Conservation (phyloP, 2,888 invertebrate species). For the Micropterix aruncella region DNA sequence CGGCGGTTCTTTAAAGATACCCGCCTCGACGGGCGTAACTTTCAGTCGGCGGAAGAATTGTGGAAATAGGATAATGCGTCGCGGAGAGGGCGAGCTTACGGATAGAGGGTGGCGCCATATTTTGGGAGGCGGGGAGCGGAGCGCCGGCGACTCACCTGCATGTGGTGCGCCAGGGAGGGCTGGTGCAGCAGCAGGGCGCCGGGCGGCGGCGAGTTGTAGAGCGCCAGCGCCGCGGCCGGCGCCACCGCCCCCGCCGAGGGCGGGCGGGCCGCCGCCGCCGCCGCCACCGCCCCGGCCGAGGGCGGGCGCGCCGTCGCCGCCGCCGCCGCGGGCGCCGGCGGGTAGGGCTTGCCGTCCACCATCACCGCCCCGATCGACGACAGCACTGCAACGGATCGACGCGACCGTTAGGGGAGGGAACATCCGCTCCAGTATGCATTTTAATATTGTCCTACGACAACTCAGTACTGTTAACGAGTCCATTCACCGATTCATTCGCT, state of each 20-base stretch:
- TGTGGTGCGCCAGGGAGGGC: conserved; percentile 5
- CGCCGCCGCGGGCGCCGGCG: conserved; percentile 13
- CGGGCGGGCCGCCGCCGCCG: conserved; percentile 21
- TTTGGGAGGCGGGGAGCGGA: too few relatives aligned
- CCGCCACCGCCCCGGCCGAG: conserved; percentile 15
- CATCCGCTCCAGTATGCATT: too few relatives aligned
- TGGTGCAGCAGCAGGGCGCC: conserved; percentile 3
- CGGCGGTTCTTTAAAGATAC: too few relatives aligned
- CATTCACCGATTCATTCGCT: too few relatives aligned
- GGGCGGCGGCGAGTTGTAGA: conserved; percentile 6
- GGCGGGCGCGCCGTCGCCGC: conserved; percentile 16
- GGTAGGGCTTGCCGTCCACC: conserved; percentile 53
- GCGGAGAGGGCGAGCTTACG: conserved; percentile 11
- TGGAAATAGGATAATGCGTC: too few relatives aligned
- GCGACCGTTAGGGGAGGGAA: too few relatives aligned
- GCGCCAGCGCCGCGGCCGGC: conserved; percentile 12
- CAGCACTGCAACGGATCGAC: conserved; percentile 50
- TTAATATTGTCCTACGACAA: too few relatives aligned
- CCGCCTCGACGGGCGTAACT: too few relatives aligned
- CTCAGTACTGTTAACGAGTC: too few relatives aligned
- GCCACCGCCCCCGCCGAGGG: conserved; percentile 8
- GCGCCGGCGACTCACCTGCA: too few relatives aligned
- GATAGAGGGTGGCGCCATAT: conserved; percentile 14
- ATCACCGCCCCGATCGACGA: conserved; percentile 68
- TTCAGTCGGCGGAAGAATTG: too few relatives aligned